phyloP scores from a whole-genome alignment of 1,140 invertebrate species.

The Musca vetustissima region DNA sequence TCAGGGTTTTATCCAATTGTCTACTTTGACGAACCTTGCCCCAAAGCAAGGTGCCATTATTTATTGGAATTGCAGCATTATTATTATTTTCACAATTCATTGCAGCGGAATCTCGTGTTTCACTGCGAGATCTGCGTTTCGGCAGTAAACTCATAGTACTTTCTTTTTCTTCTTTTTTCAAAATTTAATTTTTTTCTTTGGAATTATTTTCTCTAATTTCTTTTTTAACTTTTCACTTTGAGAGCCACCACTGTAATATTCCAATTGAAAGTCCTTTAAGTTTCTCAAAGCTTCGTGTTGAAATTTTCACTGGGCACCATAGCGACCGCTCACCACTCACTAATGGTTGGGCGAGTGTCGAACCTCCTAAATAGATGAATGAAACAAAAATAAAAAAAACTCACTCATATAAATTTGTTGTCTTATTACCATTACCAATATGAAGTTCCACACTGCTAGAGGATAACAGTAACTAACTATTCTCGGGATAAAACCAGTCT shows the following conservation, averaged over 20 bases:
- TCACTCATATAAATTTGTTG: constrained; percentile 2
- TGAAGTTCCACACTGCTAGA: too few species aligned
- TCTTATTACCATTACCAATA: too few species aligned
- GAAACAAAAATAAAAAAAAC: constrained; percentile 4
- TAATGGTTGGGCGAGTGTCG: not conserved
- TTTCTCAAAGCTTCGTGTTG: too few species aligned
- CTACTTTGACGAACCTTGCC: constrained; percentile 13
- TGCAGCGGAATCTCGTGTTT: constrained; percentile 34
- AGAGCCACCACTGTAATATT: not conserved
- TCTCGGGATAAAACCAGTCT: too few species aligned
- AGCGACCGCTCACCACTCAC: constrained; percentile 8
- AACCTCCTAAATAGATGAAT: not conserved
- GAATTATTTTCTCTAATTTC: not conserved
- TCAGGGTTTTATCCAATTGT: constrained; percentile 9
- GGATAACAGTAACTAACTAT: too few species aligned
- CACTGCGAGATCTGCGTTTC: constrained; percentile 37
- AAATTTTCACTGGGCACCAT: constrained; percentile 6
- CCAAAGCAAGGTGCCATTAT: not conserved
- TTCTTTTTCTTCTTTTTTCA: constrained; percentile 14
- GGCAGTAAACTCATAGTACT: not conserved
- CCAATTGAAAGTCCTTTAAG: too few species aligned
- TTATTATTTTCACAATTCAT: not conserved
- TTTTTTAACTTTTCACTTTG: constrained; percentile 20
- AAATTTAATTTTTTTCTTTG: not conserved
- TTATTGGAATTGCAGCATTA: not conserved